Percentiles rank a stretch among this genome's conserved stretches.
Evolutionary conservation across 2,888 invertebrate species (phyloP).

Genomic region (Chymomyza procnemis): DNA sequence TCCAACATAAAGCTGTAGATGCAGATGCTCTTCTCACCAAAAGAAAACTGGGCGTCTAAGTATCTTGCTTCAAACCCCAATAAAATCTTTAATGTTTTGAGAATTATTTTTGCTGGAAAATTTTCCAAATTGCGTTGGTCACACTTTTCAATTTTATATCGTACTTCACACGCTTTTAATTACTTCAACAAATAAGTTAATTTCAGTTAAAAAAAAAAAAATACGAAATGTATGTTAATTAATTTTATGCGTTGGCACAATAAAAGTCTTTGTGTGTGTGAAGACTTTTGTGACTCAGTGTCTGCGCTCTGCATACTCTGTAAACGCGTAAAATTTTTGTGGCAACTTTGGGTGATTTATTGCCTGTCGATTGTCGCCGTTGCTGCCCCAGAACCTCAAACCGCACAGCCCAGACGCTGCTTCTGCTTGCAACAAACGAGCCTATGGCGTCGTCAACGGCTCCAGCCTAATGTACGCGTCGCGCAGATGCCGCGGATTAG

Average conservation of each 20-base stretch:
- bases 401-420: background rate
- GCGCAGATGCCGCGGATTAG: constrained; percentile 72
- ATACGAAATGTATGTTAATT: no score
- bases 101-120: no score
- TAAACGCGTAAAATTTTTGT: constrained; percentile 56
- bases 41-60: no score
- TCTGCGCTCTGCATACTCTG: constrained; percentile 9
- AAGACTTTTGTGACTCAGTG: background rate
- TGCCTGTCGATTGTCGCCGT: constrained; percentile 76
- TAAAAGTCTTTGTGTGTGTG: background rate
- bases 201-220: no score
- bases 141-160: no score
- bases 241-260: background rate
- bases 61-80: no score
- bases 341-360: constrained; percentile 75
- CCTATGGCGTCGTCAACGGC: background rate
- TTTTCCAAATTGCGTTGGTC: no score
- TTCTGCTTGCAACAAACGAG: background rate
- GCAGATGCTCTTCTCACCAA: no score
- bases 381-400: constrained; percentile 29
- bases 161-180: no score
- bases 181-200: no score
- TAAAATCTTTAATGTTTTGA: no score
- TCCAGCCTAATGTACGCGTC: constrained; percentile 60
- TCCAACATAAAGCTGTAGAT: no score